phyloP scores from a whole-genome alignment of 2,888 invertebrate species.

The Fragum sueziense region DNA sequence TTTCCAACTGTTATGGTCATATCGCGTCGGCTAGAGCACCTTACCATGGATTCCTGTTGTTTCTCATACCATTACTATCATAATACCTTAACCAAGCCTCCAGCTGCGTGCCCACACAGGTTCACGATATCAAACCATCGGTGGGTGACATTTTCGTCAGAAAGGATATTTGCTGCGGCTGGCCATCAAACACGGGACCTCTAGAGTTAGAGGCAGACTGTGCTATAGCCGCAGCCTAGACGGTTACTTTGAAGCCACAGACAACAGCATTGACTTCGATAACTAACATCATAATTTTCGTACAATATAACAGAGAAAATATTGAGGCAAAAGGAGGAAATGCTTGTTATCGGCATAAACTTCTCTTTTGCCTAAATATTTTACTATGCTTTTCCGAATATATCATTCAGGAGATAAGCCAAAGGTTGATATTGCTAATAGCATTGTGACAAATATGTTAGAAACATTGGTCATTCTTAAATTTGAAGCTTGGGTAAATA shows the following conservation, averaged over 20 bases:
- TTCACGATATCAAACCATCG: neutral
- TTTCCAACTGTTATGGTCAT: neutral
- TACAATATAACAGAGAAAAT: too few species aligned
- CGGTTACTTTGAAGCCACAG: neutral
- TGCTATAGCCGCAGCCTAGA: neutral
- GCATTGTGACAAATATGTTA: too few species aligned
- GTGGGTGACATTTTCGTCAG: neutral
- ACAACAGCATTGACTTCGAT: neutral
- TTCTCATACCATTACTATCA: neutral
- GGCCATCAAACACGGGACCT: too few species aligned
- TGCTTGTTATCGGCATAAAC: neutral
- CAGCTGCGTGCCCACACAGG: neutral
- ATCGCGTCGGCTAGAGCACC: neutral
- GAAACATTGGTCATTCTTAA: too few species aligned
- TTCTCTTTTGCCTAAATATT: neutral
- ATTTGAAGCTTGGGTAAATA: too few species aligned
- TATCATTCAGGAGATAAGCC: too few species aligned
- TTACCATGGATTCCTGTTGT: neutral
- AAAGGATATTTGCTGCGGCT: neutral
- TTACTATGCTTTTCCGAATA: too few species aligned
- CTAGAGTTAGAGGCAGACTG: too few species aligned
- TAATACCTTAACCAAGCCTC: neutral
- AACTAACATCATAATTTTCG: neutral
- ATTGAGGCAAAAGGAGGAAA: conserved; percentile 2
- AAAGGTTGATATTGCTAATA: too few species aligned